Conservation (phyloP, 2,888 invertebrate genomes). For the Drepana falcataria region DNA sequence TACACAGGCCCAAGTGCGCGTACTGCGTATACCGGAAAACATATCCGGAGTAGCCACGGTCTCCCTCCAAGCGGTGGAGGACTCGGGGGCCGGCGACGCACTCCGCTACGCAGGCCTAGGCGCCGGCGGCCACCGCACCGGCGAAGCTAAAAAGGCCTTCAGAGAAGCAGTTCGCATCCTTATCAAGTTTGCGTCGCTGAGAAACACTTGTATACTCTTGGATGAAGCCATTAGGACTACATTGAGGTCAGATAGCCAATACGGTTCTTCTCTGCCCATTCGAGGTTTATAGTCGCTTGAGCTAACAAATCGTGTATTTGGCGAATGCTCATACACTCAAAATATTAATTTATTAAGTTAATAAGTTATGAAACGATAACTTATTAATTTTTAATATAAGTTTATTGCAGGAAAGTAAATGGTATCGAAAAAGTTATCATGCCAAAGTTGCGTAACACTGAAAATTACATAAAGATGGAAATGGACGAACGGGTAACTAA, state of each 20-base stretch:
- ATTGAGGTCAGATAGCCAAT: constrained; percentile 40
- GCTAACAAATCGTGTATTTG: too few species aligned
- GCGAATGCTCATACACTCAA: too few species aligned
- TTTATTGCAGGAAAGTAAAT: constrained; percentile 56
- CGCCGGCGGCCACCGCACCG: constrained; percentile 64
- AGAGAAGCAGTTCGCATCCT: constrained; percentile 55
- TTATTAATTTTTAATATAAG: too few species aligned
- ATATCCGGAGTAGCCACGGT: constrained; percentile 65
- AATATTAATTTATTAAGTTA: too few species aligned
- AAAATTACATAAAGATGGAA: constrained; percentile 63
- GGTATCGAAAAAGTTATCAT: constrained; percentile 72
- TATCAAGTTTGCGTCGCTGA: constrained; percentile 72
- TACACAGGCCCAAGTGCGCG: constrained; percentile 62
- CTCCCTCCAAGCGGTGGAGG: constrained; percentile 55
- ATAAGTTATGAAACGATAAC: too few species aligned
- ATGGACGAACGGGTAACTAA: constrained; percentile 64
- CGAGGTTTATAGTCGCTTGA: too few species aligned
- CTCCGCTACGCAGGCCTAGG: constrained; percentile 61
- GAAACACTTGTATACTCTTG: constrained; percentile 57
- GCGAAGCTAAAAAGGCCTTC: constrained; percentile 64
- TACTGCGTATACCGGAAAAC: constrained; percentile 57
- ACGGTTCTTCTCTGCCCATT: too few species aligned
- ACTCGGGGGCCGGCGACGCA: constrained; percentile 45
- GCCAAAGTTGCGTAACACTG: constrained; percentile 65
- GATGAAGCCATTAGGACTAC: constrained; percentile 59